A percentile compares a stretch with the other conserved stretches of the same genome.
Conservation (phyloP, 2,888 invertebrate genomes). For the Sicus ferrugineus region DNA sequence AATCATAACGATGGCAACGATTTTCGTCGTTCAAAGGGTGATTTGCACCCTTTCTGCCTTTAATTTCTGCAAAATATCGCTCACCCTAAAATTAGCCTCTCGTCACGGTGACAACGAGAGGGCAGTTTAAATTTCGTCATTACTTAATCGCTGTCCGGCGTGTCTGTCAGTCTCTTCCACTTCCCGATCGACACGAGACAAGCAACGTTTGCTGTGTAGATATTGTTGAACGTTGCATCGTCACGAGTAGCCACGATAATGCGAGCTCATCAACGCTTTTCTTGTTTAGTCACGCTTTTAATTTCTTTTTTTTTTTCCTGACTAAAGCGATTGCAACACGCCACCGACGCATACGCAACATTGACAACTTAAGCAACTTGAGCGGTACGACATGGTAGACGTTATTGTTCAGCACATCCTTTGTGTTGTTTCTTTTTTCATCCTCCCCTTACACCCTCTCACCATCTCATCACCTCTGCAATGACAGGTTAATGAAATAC, state of each 20-base stretch:
- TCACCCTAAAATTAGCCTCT: conserved; percentile 4
- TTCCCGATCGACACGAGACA: too few relatives aligned
- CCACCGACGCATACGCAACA: neutral
- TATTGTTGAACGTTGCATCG: too few relatives aligned
- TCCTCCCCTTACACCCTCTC: neutral
- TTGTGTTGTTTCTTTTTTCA: neutral
- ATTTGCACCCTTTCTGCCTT: neutral
- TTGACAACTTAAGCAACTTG: conserved; percentile 11
- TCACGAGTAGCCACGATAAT: neutral
- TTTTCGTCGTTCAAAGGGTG: neutral
- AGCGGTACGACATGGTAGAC: neutral
- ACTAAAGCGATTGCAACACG: neutral
- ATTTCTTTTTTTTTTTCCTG: neutral
- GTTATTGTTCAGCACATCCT: neutral
- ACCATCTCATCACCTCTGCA: neutral
- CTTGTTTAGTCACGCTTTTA: conserved; percentile 10
- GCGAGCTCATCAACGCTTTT: conserved; percentile 13
- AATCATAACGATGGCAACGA: neutral
- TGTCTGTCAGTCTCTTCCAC: too few relatives aligned
- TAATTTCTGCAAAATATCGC: neutral
- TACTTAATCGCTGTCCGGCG: too few relatives aligned
- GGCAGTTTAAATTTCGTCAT: too few relatives aligned
- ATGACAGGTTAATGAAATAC: neutral
- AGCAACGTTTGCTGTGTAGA: too few relatives aligned
- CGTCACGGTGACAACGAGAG: too few relatives aligned